These are phyloP conservation scores for Thaumetopoea pityocampa DNA, from an alignment of 1,140 invertebrate species.

Conservation along the genomic window DNA sequence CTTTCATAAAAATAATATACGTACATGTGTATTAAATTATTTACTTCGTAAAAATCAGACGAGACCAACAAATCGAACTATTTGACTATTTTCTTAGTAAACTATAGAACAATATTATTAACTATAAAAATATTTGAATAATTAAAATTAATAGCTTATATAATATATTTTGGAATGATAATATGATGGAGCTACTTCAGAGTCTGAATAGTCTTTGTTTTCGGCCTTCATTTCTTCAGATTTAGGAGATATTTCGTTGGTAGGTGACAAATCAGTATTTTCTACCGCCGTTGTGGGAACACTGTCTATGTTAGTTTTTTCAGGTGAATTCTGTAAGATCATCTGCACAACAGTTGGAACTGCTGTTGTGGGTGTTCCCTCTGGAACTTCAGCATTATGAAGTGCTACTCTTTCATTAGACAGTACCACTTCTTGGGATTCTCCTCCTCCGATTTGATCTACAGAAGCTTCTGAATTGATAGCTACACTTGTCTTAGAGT, in stretches of 20 bases:
- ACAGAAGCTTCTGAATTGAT: slow-evolving; percentile 18
- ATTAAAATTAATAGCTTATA: slow-evolving; percentile 38
- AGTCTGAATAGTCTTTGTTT: slow-evolving; percentile 38
- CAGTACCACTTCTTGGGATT: slow-evolving; percentile 9
- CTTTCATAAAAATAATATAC: background rate
- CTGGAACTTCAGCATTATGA: slow-evolving; percentile 12
- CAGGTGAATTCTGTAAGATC: slow-evolving; percentile 13
- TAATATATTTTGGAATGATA: slow-evolving; percentile 59
- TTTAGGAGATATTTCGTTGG: slow-evolving; percentile 3
- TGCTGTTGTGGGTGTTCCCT: slow-evolving; percentile 26
- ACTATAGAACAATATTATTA: slow-evolving; percentile 26
- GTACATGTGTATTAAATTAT: too few species aligned
- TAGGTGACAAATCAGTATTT: slow-evolving; percentile 9
- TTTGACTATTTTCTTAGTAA: slow-evolving; percentile 9
- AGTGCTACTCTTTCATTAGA: background rate
- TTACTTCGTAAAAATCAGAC: slow-evolving; percentile 5
- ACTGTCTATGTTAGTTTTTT: slow-evolving; percentile 11
- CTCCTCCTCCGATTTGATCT: slow-evolving; percentile 5
- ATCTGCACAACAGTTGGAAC: slow-evolving; percentile 24
- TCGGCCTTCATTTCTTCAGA: slow-evolving; percentile 8
- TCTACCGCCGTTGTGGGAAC: slow-evolving; percentile 10
- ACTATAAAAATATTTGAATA: slow-evolving; percentile 13
- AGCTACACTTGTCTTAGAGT: slow-evolving; percentile 8
- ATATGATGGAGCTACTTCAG: slow-evolving; percentile 58
- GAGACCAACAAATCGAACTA: background rate